Conservation (phyloP, 2,888 invertebrate species). For the Dysmachus trigonus region DNA sequence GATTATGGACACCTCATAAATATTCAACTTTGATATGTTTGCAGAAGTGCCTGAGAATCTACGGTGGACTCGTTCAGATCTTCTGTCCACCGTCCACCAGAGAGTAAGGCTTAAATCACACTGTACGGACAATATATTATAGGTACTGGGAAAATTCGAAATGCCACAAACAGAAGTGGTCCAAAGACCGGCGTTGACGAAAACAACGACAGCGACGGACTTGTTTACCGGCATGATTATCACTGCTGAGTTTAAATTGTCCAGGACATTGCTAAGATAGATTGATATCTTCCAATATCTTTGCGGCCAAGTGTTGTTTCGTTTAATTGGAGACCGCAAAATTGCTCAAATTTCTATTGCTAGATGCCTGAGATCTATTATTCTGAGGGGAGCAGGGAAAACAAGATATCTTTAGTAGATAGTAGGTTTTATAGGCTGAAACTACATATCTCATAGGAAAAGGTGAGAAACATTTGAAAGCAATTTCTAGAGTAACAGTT, state of each 20-base stretch:
- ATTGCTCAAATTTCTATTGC: neutral
- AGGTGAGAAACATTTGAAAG: neutral
- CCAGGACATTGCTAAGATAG: conserved; percentile 4
- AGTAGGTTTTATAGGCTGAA: neutral
- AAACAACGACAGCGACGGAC: neutral
- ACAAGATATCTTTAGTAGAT: neutral
- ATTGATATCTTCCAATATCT: no score
- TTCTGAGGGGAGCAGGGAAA: neutral
- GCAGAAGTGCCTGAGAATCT: neutral
- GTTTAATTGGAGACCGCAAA: neutral
- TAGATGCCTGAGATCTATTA: neutral
- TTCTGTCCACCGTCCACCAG: neutral
- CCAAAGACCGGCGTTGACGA: neutral
- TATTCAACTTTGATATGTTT: conserved; percentile 5
- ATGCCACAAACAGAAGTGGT: neutral
- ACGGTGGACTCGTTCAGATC: neutral
- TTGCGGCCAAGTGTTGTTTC: neutral
- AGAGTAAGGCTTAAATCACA: neutral
- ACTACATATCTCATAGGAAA: neutral
- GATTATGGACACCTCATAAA: conserved; percentile 18
- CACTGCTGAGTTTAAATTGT: neutral
- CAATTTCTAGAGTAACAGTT: neutral
- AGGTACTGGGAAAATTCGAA: neutral
- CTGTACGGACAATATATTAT: neutral
- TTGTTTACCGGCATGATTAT: neutral